phyloP scores from a whole-genome alignment of 1,140 invertebrate species.

The Saxidomus purpurata region DNA sequence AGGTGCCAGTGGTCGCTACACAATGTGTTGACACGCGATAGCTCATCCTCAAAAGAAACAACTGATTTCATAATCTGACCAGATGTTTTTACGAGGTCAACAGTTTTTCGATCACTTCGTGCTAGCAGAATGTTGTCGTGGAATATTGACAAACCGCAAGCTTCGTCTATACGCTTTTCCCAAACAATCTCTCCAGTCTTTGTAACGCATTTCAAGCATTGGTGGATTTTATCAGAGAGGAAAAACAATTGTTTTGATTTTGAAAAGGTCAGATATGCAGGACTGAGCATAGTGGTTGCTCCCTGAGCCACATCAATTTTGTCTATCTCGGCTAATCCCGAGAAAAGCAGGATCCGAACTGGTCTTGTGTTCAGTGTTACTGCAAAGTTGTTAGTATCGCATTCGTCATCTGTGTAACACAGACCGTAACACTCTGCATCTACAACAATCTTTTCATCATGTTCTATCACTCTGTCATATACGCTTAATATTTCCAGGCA shows the following conservation, averaged over 20 bases:
- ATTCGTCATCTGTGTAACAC: neutral
- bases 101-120: conserved; percentile 39
- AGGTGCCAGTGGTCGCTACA: neutral
- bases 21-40: conserved; percentile 18
- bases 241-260: neutral
- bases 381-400: conserved; percentile 14
- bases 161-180: conserved; percentile 32
- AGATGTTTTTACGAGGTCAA: conserved; percentile 12
- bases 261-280: conserved; percentile 25
- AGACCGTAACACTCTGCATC: conserved; percentile 52
- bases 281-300: neutral
- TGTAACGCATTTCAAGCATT: conserved; percentile 43
- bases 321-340: neutral
- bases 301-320: neutral
- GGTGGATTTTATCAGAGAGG: conserved; percentile 8
- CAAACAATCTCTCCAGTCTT: conserved; percentile 30
- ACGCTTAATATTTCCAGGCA: neutral
- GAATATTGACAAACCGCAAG: conserved; percentile 21
- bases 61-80: conserved; percentile 52
- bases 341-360: neutral
- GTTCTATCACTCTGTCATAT: neutral
- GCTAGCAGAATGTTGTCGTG: conserved; percentile 13
- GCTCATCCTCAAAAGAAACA: conserved; percentile 8
- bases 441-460: neutral
- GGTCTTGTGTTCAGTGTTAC: neutral